Conservation (phyloP, 2,888 invertebrate species). For the Mythimna ferrago region DNA sequence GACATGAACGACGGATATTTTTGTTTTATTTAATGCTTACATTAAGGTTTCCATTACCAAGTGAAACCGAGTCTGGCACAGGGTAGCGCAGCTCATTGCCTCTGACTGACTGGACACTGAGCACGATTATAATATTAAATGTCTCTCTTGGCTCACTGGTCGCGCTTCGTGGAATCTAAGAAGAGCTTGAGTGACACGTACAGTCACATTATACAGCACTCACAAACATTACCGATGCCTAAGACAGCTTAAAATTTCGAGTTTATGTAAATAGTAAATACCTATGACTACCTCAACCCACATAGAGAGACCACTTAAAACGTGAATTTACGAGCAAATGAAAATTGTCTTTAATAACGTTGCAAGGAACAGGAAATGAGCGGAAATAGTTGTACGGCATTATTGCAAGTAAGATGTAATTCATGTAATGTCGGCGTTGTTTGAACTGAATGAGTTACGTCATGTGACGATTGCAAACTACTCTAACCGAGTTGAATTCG, state of each 20-base stretch:
- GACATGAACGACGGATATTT: slow-evolving; percentile 2
- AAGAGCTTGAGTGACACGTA: slow-evolving; percentile 46
- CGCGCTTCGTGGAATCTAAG: slow-evolving; percentile 46
- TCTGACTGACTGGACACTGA: slow-evolving; percentile 17
- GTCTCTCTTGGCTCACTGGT: slow-evolving; percentile 35
- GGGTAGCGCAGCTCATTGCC: slow-evolving; percentile 36
- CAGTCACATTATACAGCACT: slow-evolving; percentile 27
- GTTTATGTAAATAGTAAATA: slow-evolving; percentile 39
- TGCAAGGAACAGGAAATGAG: slow-evolving; percentile 53
- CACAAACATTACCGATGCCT: slow-evolving; percentile 11
- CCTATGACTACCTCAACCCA: slow-evolving; percentile 13
- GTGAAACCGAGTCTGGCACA: slow-evolving; percentile 42
- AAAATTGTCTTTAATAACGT: slow-evolving; percentile 45
- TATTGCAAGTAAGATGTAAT: slow-evolving; percentile 34
- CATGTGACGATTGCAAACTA: slow-evolving; percentile 67
- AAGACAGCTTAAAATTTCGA: slow-evolving; percentile 21
- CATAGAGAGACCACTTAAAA: slow-evolving; percentile 17
- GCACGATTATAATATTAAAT: slow-evolving; percentile 49
- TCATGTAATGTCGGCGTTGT: slow-evolving; percentile 66
- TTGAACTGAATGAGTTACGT: slow-evolving; percentile 68
- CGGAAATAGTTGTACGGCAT: slow-evolving; percentile 44
- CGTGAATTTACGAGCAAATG: slow-evolving; percentile 46
- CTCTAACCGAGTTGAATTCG: slow-evolving; percentile 69
- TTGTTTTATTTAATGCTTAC: slow-evolving; percentile 29
- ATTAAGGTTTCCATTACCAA: slow-evolving; percentile 30